Evolutionary conservation across 2,113 vertebrate genomes (phyloP).

Genomic region (Anguilla japonica): DNA sequence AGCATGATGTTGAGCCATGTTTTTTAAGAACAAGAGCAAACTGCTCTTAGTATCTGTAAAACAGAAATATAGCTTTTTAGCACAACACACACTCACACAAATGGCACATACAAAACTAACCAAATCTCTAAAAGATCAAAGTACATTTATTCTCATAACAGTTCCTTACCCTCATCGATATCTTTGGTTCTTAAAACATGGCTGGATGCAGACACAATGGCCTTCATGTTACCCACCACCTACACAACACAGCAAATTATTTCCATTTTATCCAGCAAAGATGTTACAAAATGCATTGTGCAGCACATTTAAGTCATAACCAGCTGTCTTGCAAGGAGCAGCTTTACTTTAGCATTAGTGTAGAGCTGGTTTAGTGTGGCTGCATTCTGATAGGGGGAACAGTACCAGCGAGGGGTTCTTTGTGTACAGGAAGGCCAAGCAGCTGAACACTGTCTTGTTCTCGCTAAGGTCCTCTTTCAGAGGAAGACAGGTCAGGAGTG

Average conservation of each 20-base stretch:
- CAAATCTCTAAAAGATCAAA: neutral
- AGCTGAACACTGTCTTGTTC: constrained; percentile 78
- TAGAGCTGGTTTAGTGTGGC: neutral
- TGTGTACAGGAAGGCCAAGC: constrained; percentile 76
- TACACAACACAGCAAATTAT: constrained; percentile 31
- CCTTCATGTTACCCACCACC: constrained; percentile 63
- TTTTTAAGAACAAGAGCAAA: constrained; percentile 63
- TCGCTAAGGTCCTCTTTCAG: constrained; percentile 85
- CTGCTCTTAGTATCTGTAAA: constrained; percentile 72
- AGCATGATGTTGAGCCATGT: constrained; percentile 64
- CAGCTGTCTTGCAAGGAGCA: neutral
- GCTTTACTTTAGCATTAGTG: neutral
- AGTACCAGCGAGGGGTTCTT: constrained; percentile 58
- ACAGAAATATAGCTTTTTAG: neutral
- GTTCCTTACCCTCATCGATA: constrained; percentile 60
- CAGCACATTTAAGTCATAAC: neutral
- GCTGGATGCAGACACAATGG: constrained; percentile 60
- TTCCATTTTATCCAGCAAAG: neutral
- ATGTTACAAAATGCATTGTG: neutral
- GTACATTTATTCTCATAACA: neutral
- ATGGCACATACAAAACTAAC: neutral
- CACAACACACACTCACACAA: neutral
- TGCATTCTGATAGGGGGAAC: neutral
- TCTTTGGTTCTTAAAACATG: constrained; percentile 58
- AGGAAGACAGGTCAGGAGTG: constrained; percentile 74